Evolutionary conservation across 2,113 vertebrate genomes (phyloP).

Genomic region (Anarrhichthys ocellatus): DNA sequence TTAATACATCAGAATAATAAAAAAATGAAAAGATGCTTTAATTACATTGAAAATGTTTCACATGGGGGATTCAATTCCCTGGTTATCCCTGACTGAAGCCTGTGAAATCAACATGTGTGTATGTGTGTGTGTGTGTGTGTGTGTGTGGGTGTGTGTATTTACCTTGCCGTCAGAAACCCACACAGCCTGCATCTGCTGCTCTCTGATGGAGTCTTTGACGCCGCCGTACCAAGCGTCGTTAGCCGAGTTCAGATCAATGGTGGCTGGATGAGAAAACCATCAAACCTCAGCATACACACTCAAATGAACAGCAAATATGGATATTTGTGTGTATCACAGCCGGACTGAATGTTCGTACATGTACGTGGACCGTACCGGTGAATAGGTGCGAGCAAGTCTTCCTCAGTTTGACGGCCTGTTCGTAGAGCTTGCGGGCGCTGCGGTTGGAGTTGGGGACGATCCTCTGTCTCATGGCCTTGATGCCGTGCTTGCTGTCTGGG

Average conservation of each 20-base stretch:
- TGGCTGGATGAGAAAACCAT: slow-evolving; percentile 75
- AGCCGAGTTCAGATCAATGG: slow-evolving; percentile 89
- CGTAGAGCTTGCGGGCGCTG: slow-evolving; percentile 91
- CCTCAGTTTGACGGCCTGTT: slow-evolving; percentile 92
- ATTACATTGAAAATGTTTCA: neutral
- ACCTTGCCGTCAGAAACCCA: slow-evolving; percentile 97
- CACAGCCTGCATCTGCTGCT: slow-evolving; percentile 90
- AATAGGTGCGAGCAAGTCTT: slow-evolving; percentile 91
- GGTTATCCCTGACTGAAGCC: neutral
- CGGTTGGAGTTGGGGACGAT: slow-evolving; percentile 89
- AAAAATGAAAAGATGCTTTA: neutral
- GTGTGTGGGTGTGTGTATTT: slow-evolving; percentile 41
- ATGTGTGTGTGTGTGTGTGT: slow-evolving; percentile 8
- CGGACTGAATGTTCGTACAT: neutral
- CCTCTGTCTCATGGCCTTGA: slow-evolving; percentile 92
- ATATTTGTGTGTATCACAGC: neutral
- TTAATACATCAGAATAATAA: neutral
- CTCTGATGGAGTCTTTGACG: slow-evolving; percentile 89
- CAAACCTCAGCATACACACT: neutral
- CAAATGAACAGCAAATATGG: neutral
- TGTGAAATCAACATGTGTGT: neutral
- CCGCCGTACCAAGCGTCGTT: slow-evolving; percentile 94
- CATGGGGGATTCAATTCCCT: neutral
- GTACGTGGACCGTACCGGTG: slow-evolving; percentile 80
- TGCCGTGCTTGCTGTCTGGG: slow-evolving; percentile 91